These are phyloP conservation scores for Bombus confusus DNA, from an alignment of 1,140 invertebrate species.

Conservation along the genomic window DNA sequence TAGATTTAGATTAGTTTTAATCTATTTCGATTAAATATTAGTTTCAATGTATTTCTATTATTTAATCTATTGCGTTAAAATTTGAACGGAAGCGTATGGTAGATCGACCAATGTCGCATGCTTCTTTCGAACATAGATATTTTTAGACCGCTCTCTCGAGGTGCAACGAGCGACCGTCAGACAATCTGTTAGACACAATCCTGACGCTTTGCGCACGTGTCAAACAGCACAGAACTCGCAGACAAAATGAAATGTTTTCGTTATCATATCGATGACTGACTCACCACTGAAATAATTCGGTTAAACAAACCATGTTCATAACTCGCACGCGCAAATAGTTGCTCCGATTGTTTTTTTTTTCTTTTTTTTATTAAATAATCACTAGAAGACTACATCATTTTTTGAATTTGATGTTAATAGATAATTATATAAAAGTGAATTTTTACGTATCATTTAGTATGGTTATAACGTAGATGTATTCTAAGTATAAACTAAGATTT, in stretches of 20 bases:
- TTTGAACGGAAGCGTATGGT: conserved; percentile 21
- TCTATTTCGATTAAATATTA: no score
- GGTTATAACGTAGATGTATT: neutral
- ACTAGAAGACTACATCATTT: neutral
- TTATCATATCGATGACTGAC: neutral
- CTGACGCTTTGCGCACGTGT: conserved; percentile 35
- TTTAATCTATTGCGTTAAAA: conserved; percentile 1
- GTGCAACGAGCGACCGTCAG: conserved; percentile 38
- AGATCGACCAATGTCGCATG: conserved; percentile 46
- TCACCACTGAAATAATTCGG: neutral
- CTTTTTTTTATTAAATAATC: neutral
- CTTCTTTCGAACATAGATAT: conserved; percentile 43
- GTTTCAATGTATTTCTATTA: no score
- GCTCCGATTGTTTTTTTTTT: no score
- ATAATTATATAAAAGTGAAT: neutral
- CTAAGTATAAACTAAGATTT: neutral
- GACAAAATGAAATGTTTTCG: neutral
- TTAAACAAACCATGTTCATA: neutral
- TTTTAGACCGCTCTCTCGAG: conserved; percentile 43
- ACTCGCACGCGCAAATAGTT: neutral
- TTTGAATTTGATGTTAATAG: neutral
- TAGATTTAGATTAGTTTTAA: no score
- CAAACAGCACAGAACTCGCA: neutral
- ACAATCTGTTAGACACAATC: conserved; percentile 55
- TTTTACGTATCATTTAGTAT: neutral